Base-by-base conservation (phyloP, 2,113 vertebrate genomes). In the Loxodonta africana region DNA sequence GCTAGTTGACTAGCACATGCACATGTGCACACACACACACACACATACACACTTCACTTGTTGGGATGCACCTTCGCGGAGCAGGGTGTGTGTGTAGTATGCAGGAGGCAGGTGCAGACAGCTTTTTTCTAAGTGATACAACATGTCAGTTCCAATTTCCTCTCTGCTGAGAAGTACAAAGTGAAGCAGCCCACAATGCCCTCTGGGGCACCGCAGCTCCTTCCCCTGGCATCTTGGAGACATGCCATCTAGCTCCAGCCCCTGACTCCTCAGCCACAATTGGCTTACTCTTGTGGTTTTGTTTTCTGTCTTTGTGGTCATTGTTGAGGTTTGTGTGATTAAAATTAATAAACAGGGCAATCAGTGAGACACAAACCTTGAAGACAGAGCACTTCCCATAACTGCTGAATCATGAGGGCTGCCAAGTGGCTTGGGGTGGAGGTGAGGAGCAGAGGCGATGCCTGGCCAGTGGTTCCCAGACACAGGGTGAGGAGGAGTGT, bases 121-220 rank as follows among this genome's bases (percentile, higher is more conserved):
- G 73, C 30, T 15, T 78, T 63, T n/a, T 63, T 25, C 21, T n/a
- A 71, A 33, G 83, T 23, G 63, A 60, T 12, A 46, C 73, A 37
- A 62, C 85, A 37, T 41, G 93, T 96, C 93, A 48, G 18, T 48
- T 94, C 83, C 86, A 69, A 93, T 95, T 96, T 94, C 85, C 86
- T 85, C 25, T 90, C 76, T 53, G 76, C 44, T 12, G 76, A 89
- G 57, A 51, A 71, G 76, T 4, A 21, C 6, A 21, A 25, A 90
- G 76, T 0, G 14, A 71, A 76, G 95, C 80, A 83, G 83, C n/a
- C 30, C 28, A 1, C 0, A 0, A 57, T 80, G 83, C 89, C 51
- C 85, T 80, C 53, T 71, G 91, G 92, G 87, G 74, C 73, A 60
- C 28, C 18, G 78, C 44, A 6, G 26, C 48, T 53, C 80, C 44